Evolutionary conservation across 2,888 invertebrate genomes (phyloP), one percentile per base, ranked within the genome.

Genomic region (Celastrina argiolus): DNA sequence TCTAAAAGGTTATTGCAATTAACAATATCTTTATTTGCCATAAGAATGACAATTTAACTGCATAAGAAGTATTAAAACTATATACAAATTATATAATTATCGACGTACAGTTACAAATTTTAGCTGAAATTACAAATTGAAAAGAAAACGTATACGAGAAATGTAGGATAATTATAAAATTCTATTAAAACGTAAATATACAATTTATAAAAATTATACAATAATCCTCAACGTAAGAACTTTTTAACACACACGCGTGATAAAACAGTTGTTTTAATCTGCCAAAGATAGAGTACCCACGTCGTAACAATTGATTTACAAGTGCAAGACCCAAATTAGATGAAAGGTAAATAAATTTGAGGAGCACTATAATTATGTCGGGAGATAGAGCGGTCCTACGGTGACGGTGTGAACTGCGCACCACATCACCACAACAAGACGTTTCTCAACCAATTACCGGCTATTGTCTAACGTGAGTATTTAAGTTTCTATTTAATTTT

Each of bases 401-500:
- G 51, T 51, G 22, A 51, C 51, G 51, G 51, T 85, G 87, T 79
- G 87, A 87, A 86, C 39, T 39, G 16, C 18, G 18, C 7, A n/a
- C n/a, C n/a, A n/a, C n/a, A n/a, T n/a, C n/a, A n/a, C n/a, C 36
- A 10, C 28, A 36, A 12, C 45, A 39, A 58, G 56, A 56, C 2
- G 81, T 82, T 88, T 89, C 87, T 80, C 88, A 88, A 88, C 88
- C 85, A 89, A 89, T 88, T 88, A 83, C 81, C 73, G 58, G 78
- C 89, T 79, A 89, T 90, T 89, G 89, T 90, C 82, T 76, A 78
- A 76, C 78, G 78, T 78, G 76, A 76, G 78, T 81, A 87, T 86
- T 84, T 84, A 86, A 28, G 74, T 83, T 86, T 85, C 81, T 84
- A 86, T 84, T 74, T 83, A 82, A 81, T 58, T 80, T 83, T 82